Percentiles rank a stretch among this genome's conserved stretches.
phyloP scores from a whole-genome alignment of 2,113 vertebrate genomes.

The Hyperopisus bebe region DNA sequence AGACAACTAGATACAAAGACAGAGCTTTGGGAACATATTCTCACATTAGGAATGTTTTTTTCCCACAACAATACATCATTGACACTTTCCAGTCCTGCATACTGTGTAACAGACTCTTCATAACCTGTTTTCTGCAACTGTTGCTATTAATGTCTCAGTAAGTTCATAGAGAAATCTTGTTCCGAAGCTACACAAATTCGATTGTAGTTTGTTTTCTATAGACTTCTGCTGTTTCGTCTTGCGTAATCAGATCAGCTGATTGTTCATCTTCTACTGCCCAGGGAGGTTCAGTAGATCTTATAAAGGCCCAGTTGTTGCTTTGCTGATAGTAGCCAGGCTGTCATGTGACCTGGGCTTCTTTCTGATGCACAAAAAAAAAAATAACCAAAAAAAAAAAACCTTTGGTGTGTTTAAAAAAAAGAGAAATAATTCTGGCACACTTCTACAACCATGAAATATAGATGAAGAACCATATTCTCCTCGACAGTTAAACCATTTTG shows the following conservation, averaged over 20 bases:
- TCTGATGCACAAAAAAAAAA: background rate
- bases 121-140: background rate
- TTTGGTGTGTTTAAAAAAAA: background rate
- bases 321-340: background rate
- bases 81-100: background rate
- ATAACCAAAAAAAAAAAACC: background rate
- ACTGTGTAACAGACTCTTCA: background rate
- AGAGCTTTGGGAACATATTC: background rate
- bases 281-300: background rate
- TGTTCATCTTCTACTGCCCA: background rate
- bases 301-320: conserved; percentile 7
- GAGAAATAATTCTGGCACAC: background rate
- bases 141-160: background rate
- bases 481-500: background rate
- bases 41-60: background rate
- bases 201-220: background rate
- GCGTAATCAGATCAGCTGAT: conserved; percentile 17
- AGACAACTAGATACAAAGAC: background rate
- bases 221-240: background rate
- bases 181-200: background rate
- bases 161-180: background rate
- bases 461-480: background rate
- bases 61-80: background rate
- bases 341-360: conserved; percentile 7
- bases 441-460: background rate